Evolutionary conservation across 64 coral and sea anemone species (phyloP), one percentile per base, ranked within the genome.

Genomic region (Pachyseris speciosa): DNA sequence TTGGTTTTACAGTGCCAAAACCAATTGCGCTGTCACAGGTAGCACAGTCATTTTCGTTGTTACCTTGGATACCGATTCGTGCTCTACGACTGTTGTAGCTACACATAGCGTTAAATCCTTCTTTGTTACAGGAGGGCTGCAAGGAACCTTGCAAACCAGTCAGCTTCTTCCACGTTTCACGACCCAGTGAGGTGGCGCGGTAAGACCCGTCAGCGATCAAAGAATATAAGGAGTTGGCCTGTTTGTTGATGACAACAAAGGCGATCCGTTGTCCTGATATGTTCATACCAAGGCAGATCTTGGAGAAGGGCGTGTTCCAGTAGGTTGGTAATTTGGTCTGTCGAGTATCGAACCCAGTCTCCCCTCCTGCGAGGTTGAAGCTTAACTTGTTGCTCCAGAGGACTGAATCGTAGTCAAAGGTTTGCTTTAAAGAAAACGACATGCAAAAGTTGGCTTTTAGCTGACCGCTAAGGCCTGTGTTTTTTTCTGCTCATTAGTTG

Each of bases 231-330:
- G 92, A 94, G 16, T 64, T 28, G 4, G 67, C 40, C 31, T 17
- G 0, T 28, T 42, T 50, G 5, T 0, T 20, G 43, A 94, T 63
- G 31, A 17, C 10, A 67, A 75, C 69, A 68, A 78, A 94, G 25
- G 42, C 76, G 30, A 85, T 19, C 31, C 24, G 25, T 34, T 50
- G 31, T 27, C 87, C 70, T 20, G 15, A 15, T 13, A 49, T 32
- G 33, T 90, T 94, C 77, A 94, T 84, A 19, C 93, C 93, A 36
- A 94, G 34, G 49, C 93, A 94, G 52, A 94, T 29, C 58, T 73
- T 90, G 39, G 75, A 41, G 87, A 94, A 94, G 20, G 93, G 34
- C 32, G 78, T 89, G 15, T 58, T 81, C 93, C 93, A 94, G 70
- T 90, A 94, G 26, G 85, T 90, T 5, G 87, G 69, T 28, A 90